These are phyloP conservation scores for Bombycilla garrulus DNA, from an alignment of 2,113 vertebrate species.

Conservation along the genomic window DNA sequence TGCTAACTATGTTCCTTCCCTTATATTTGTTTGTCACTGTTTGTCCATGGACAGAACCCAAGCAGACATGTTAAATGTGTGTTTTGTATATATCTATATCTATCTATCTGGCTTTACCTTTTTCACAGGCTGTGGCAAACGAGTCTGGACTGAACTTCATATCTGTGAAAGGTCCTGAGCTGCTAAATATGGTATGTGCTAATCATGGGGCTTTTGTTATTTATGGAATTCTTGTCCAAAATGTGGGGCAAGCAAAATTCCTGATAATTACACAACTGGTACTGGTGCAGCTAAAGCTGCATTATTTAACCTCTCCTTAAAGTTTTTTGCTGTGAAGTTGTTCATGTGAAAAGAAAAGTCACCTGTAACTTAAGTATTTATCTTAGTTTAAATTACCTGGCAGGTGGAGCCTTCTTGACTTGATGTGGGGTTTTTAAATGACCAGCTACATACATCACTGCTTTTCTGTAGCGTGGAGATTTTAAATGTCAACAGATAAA, in stretches of 20 bases:
- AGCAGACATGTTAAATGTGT: not conserved
- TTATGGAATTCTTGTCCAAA: not conserved
- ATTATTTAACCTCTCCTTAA: not conserved
- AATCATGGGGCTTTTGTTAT: not conserved
- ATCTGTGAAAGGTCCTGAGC: conserved; percentile 95
- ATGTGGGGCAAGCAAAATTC: not conserved
- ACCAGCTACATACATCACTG: not conserved
- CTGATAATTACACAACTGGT: not conserved
- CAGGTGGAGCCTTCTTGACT: not conserved
- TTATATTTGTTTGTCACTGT: not conserved
- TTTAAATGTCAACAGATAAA: not conserved
- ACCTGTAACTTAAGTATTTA: not conserved
- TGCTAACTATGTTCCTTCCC: not conserved
- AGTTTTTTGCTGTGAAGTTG: not conserved
- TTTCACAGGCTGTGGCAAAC: conserved; percentile 90
- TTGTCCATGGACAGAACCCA: not conserved
- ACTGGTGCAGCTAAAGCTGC: not conserved
- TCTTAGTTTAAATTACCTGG: not conserved
- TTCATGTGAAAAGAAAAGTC: not conserved
- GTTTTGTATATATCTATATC: not conserved
- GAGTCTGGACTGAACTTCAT: conserved; percentile 98
- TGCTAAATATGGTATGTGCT: conserved; percentile 93
- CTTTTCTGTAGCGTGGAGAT: not conserved
- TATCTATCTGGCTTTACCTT: not conserved
- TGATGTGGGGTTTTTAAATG: not conserved